A percentile compares a stretch with the other conserved stretches of the same genome.
Conservation (phyloP, 2,113 vertebrate species). For the Cygnus atratus region DNA sequence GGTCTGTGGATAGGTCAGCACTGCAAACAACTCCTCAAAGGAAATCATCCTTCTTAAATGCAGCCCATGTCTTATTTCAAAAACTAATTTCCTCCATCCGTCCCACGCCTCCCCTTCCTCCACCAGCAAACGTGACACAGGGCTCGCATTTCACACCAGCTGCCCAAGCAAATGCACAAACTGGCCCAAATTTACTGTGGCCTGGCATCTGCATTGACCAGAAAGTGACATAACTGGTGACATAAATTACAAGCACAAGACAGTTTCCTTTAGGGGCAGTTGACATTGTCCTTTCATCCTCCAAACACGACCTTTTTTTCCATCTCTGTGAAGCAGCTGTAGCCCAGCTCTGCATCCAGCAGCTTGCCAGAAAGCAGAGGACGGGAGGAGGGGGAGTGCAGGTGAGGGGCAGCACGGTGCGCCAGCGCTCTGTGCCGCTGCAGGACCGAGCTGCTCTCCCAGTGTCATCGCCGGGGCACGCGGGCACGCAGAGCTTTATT, state of each 20-base stretch:
- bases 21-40: background rate
- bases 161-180: conserved; percentile 24
- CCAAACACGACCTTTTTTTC: conserved; percentile 3
- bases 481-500: background rate
- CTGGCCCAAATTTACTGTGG: conserved; percentile 32
- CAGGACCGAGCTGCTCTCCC: background rate
- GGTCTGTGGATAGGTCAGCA: background rate
- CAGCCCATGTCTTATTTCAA: conserved; percentile 22
- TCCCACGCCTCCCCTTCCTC: background rate
- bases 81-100: conserved; percentile 32
- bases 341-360: background rate
- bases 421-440: background rate
- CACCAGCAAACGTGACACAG: background rate
- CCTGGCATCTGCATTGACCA: conserved; percentile 24
- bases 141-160: conserved; percentile 17
- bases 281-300: background rate
- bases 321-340: background rate
- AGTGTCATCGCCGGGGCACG: background rate
- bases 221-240: background rate
- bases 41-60: background rate
- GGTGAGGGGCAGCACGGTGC: background rate
- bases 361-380: background rate
- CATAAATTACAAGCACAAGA: conserved; percentile 41
- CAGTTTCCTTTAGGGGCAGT: conserved; percentile 22
- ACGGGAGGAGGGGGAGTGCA: fast-evolving